Percentiles rank a stretch among this genome's conserved stretches.
phyloP scores from a whole-genome alignment of 2,113 vertebrate genomes.

The Podarcis muralis region DNA sequence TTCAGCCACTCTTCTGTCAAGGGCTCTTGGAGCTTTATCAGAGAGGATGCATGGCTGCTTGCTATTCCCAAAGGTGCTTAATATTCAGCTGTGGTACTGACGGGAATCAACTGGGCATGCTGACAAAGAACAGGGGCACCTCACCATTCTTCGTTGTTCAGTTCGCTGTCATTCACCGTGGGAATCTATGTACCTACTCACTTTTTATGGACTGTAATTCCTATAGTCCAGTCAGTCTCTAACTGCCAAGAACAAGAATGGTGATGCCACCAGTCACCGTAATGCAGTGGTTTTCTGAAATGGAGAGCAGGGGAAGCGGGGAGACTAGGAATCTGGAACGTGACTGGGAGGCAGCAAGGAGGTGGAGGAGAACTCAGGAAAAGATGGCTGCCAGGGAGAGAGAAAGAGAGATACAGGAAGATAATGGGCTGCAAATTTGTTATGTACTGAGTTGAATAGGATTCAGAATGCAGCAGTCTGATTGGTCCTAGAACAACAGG shows the following conservation, averaged over 20 bases:
- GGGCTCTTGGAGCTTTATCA: slow-evolving; percentile 20
- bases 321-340: too few species aligned
- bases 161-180: background rate
- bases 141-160: background rate
- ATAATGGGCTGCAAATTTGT: too few species aligned
- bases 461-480: too few species aligned
- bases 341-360: too few species aligned
- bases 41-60: slow-evolving; percentile 26
- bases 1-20: slow-evolving; percentile 28
- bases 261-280: background rate
- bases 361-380: too few species aligned
- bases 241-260: slow-evolving; percentile 8
- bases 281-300: too few species aligned
- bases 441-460: too few species aligned
- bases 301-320: too few species aligned
- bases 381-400: too few species aligned
- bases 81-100: slow-evolving; percentile 7
- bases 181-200: background rate
- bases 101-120: slow-evolving; percentile 2
- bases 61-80: slow-evolving; percentile 12
- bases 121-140: slow-evolving; percentile 21
- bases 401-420: too few species aligned
- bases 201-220: slow-evolving; percentile 1
- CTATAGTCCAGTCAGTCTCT: slow-evolving; percentile 7
- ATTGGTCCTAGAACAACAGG: too few species aligned